Base-by-base conservation (phyloP, 2,888 invertebrate genomes). In the Orthosia gracilis region DNA sequence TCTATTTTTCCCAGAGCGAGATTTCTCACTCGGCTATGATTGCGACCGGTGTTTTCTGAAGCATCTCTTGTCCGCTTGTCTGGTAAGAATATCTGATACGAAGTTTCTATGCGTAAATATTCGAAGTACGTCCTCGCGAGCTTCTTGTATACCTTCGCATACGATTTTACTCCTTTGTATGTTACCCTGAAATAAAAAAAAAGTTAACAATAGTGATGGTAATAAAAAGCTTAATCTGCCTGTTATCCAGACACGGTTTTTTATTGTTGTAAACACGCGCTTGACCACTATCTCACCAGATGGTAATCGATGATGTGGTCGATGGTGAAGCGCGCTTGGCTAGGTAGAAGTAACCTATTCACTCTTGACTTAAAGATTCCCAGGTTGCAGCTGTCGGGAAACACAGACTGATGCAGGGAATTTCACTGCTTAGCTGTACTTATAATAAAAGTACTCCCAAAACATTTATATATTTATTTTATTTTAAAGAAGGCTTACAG, bases 81-180 rank as follows among this genome's bases (percentile, higher is more conserved):
- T 98, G 89, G 98, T 98, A 74, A 99, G 97, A 88, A 99, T 99
- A 91, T 99, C 99, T 21, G 98, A 97, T 55, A 99, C 98, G 87
- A 98, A 98, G 69, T 97, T 97, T 94, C 99, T 98, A 93, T 99
- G 99, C 84, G 99, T 98, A 91, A 99, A 98, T 79, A 99, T 98
- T 90, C 98, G 98, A 92, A 98, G 97, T 81, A 99, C 98, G 92
- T 99, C 98, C 78, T 97, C 97, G 87, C 98, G 98, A 0, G 99
- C 98, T 92, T 99, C 99, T 80, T 97, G 97, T 94, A 99, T 98
- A 80, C 99, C 99, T 91, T 99, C 99, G 82, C 98, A 98, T 59
- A 99, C 98, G 80, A 99, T 98, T 96, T 98, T 98, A 93, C 99
- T 98, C 69, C 99, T 97, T 95, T 99, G 99, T 93, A 99, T 98